Evolutionary conservation across 2,113 vertebrate genomes (phyloP).

Genomic region (Megalops atlanticus): DNA sequence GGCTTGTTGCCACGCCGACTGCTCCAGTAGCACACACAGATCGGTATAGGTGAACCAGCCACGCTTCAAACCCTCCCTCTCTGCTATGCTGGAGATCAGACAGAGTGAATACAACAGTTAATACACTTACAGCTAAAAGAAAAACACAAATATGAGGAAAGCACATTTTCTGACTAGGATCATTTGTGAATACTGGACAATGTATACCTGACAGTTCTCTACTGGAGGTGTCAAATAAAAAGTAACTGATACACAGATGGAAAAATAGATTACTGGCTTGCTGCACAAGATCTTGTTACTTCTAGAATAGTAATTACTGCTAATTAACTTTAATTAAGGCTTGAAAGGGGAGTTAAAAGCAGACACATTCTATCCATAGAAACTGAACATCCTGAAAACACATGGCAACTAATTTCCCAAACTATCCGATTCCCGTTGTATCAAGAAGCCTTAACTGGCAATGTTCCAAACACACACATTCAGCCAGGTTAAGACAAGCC

Average conservation of each 20-base stretch:
- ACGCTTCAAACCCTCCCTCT: conserved; percentile 84
- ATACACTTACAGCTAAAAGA: background rate
- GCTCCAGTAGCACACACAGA: conserved; percentile 91
- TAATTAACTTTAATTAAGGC: background rate
- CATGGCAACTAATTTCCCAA: background rate
- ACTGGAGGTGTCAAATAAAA: background rate
- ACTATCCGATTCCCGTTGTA: background rate
- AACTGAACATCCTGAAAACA: background rate
- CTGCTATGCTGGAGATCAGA: conserved; percentile 76
- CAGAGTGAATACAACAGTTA: background rate
- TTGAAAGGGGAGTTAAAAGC: background rate
- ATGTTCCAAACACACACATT: background rate
- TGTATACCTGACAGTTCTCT: background rate
- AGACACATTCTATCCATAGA: background rate
- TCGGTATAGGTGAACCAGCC: conserved; percentile 99
- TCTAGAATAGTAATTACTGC: conserved; percentile 3
- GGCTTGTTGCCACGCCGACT: conserved; percentile 81
- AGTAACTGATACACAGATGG: background rate
- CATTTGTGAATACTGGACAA: background rate
- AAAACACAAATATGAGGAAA: background rate
- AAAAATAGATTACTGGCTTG: background rate
- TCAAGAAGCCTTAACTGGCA: background rate
- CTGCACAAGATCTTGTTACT: background rate
- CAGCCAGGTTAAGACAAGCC: background rate
- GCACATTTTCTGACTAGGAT: background rate